These are phyloP conservation scores for Lumbricus terrestris DNA, from an alignment of 2,888 invertebrate species.

Conservation along the genomic window DNA sequence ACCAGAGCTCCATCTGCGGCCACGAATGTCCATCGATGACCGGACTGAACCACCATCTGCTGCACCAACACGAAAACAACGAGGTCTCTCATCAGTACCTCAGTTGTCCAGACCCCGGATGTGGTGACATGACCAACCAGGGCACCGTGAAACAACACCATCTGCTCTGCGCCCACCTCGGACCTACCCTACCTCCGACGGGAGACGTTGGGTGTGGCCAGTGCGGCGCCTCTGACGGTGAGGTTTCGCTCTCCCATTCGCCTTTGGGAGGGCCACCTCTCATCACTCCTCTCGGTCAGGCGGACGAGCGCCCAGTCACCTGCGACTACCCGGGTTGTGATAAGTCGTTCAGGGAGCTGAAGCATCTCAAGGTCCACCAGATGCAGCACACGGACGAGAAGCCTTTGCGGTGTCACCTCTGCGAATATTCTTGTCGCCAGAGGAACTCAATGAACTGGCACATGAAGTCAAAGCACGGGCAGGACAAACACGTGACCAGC, in stretches of 20 bases:
- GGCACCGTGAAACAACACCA: slow-evolving; percentile 32
- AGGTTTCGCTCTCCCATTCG: slow-evolving; percentile 17
- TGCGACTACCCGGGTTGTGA: slow-evolving; percentile 40
- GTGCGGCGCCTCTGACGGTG: not conserved
- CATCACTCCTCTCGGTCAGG: slow-evolving; percentile 10
- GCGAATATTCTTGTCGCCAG: slow-evolving; percentile 41
- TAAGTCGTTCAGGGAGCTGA: slow-evolving; percentile 39
- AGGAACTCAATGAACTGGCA: slow-evolving; percentile 45
- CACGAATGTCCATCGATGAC: slow-evolving; percentile 29
- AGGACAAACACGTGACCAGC: slow-evolving; percentile 36
- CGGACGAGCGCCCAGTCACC: slow-evolving; percentile 26
- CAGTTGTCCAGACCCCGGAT: slow-evolving; percentile 31
- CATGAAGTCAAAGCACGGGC: slow-evolving; percentile 42
- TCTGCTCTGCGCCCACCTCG: slow-evolving; percentile 31
- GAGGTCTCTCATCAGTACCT: slow-evolving; percentile 20
- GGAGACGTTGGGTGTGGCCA: not conserved
- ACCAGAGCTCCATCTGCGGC: slow-evolving; percentile 35
- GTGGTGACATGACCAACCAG: slow-evolving; percentile 25
- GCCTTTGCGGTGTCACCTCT: slow-evolving; percentile 40
- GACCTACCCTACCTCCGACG: not conserved
- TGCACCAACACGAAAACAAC: slow-evolving; percentile 33
- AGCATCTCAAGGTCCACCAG: slow-evolving; percentile 41
- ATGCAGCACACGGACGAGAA: slow-evolving; percentile 42
- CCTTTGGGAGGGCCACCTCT: slow-evolving; percentile 23
- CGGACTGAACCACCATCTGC: slow-evolving; percentile 35